phyloP scores from a whole-genome alignment of 2,888 invertebrate genomes.

The Sinodicranocentrus sp. region DNA sequence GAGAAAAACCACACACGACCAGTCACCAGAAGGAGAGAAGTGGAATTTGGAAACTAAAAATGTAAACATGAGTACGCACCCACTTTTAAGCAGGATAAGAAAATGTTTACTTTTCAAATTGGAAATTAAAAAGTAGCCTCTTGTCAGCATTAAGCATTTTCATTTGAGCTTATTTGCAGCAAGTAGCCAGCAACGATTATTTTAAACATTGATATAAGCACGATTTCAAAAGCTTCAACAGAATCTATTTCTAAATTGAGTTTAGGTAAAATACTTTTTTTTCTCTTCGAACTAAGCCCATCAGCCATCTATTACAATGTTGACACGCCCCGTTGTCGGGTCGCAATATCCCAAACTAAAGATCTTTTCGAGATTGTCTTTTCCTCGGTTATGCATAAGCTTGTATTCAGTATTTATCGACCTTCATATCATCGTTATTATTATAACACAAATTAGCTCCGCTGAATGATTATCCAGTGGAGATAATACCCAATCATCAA shows the following conservation, averaged over 20 bases:
- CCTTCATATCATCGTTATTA: conserved; percentile 27
- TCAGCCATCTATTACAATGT: conserved; percentile 39
- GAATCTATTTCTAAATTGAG: no score
- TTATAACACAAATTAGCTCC: conserved; percentile 49
- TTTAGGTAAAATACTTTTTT: no score
- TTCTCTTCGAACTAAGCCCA: not conserved
- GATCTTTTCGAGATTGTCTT: not conserved
- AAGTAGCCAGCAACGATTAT: no score
- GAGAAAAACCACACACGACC: no score
- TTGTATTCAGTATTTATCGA: conserved; percentile 22
- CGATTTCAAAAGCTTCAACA: no score
- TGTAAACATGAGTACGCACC: not conserved
- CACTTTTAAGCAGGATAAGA: not conserved
- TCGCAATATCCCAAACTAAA: not conserved
- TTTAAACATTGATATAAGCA: no score
- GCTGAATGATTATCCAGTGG: no score
- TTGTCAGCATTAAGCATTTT: no score
- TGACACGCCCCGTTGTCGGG: conserved; percentile 33
- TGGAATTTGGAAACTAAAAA: not conserved
- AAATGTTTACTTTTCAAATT: conserved; percentile 32
- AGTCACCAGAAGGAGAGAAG: no score
- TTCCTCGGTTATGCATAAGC: not conserved
- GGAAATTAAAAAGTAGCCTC: not conserved
- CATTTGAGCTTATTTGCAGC: no score
- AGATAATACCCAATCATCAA: no score